Base-by-base conservation (phyloP, 2,113 vertebrate genomes). In the Chitala chitala region DNA sequence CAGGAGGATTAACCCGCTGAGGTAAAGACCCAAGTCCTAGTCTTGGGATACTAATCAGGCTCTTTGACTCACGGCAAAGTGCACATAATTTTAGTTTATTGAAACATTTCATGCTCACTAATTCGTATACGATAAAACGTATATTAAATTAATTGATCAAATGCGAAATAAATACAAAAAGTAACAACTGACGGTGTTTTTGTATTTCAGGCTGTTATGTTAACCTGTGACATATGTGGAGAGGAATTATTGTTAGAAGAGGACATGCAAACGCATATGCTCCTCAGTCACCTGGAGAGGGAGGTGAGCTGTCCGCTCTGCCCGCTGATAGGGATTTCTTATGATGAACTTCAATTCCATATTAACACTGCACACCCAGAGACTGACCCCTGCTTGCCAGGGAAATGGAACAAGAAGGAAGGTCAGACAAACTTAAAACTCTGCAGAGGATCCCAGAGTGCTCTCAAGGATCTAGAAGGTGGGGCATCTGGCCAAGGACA, bases 221-320 rank as follows among this genome's bases (percentile, higher is more conserved):
- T 90, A 58, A 86, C 86, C 17, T 94, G 93, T 81, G 91, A 90
- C 1, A 89, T 88, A 73, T 94, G 94, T 74, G 89, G 91, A 7
- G 87, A 90, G 79, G 87, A 87, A 58, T 75, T 91, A 0, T 1
- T 81, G 8, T 81, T 91, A 17, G 92, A 91, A 71, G 76, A 84
- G 24, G 93, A 89, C 64, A 86, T 86, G 89, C 91, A 83, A 83
- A 83, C 89, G 4, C 88, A 92, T 12, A 78, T 88, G 22, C 78
- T 89, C 1, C 75, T 89, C 13, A 80, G 77, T 40, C 93, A 90
- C 77, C 71, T 84, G 78, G 90, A 91, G 77, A 84, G 80, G 42
- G 82, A 84, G 66, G 56, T 84, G 72, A 20, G 29, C 36, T 94
- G 93, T 69, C 91, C 92, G 0, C 85, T 93, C 50, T 92, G 93